These are phyloP conservation scores for Chaunax sp. DNA, from an alignment of 2,797 vertebrate species.

Conservation along the genomic window DNA sequence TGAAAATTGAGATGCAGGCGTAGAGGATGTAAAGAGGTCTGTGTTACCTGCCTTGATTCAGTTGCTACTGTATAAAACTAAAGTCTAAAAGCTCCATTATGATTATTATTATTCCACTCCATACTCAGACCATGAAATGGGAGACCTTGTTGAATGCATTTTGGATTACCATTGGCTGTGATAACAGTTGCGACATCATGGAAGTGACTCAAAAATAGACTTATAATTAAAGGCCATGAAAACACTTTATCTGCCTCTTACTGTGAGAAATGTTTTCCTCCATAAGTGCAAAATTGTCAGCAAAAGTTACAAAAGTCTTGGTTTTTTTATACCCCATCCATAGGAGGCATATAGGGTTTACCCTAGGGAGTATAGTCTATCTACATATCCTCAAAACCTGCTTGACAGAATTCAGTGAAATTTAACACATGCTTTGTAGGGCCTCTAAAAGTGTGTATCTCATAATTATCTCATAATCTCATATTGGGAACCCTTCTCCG, in stretches of 20 bases:
- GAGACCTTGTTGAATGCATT: conserved; percentile 34
- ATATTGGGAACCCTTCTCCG: too few species aligned
- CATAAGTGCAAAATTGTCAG: background rate
- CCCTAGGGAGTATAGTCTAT: too few species aligned
- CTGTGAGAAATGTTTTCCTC: background rate
- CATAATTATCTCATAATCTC: too few species aligned
- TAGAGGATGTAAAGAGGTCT: conserved; percentile 42
- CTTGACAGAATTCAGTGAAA: too few species aligned
- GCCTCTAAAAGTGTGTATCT: too few species aligned
- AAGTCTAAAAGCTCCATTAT: conserved; percentile 36
- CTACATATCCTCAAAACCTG: too few species aligned
- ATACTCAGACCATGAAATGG: conserved; percentile 25
- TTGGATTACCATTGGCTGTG: conserved; percentile 32
- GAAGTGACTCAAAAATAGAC: conserved; percentile 23
- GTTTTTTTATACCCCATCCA: background rate
- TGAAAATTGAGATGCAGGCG: conserved; percentile 45
- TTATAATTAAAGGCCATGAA: conserved; percentile 23
- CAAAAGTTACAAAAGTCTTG: background rate
- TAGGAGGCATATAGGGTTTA: too few species aligned
- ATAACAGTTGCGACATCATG: conserved; percentile 23
- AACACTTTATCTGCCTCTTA: conserved; percentile 6
- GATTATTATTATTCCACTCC: conserved; percentile 28
- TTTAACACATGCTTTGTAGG: too few species aligned
- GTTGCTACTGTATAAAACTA: conserved; percentile 55
- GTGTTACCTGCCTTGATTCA: conserved; percentile 52